These are phyloP conservation scores for Lycia hirtaria DNA, from an alignment of 2,888 invertebrate species.

Conservation along the genomic window DNA sequence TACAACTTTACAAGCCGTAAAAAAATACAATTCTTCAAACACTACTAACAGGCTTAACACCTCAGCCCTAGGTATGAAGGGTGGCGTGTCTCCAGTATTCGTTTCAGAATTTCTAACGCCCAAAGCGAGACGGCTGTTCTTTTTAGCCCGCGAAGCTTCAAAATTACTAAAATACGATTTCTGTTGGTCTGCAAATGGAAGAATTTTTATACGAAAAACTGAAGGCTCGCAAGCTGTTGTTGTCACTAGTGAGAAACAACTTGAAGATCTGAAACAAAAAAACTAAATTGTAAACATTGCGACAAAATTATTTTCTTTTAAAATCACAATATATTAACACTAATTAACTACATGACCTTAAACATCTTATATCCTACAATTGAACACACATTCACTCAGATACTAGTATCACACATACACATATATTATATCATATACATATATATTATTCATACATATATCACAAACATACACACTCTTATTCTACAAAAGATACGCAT, in stretches of 20 bases:
- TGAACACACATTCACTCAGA: no score
- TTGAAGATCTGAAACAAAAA: background rate
- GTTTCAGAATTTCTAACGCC: slow-evolving; percentile 6
- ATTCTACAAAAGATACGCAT: no score
- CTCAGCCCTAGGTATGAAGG: background rate
- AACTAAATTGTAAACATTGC: background rate
- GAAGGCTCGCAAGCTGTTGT: background rate
- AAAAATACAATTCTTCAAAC: slow-evolving; percentile 1
- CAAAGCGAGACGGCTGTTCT: background rate
- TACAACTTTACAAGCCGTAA: background rate
- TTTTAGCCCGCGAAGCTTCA: background rate
- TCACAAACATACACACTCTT: no score
- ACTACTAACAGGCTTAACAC: background rate
- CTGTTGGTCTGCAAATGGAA: slow-evolving; percentile 1
- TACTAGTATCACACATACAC: no score
- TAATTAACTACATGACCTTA: no score
- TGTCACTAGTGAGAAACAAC: background rate
- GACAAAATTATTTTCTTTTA: no score
- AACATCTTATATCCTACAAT: no score
- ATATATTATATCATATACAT: no score
- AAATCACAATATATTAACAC: no score
- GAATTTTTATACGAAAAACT: background rate
- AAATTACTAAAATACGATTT: background rate
- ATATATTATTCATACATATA: no score
- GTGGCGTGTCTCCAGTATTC: background rate